Evolutionary conservation across 2,113 vertebrate genomes (phyloP).

Genomic region (Thunnus maccoyii): DNA sequence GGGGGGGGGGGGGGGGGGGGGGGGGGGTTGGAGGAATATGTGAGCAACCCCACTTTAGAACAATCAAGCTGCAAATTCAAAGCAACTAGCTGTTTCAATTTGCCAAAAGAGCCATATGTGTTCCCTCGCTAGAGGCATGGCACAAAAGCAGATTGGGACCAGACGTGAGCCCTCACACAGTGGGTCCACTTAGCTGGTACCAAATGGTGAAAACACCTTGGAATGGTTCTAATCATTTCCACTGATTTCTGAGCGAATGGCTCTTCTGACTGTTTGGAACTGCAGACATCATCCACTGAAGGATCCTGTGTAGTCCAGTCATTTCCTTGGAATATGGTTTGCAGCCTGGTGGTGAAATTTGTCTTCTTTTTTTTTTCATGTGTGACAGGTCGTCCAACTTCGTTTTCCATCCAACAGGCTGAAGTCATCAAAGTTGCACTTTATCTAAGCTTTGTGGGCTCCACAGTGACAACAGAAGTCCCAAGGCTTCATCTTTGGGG

Average conservation of each 20-base stretch:
- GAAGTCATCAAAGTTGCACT: slow-evolving; percentile 21
- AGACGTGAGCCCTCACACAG: slow-evolving; percentile 9
- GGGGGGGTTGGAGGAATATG: background rate
- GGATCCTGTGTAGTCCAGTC: background rate
- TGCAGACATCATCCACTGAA: background rate
- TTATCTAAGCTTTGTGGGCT: slow-evolving; percentile 16
- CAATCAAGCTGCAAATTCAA: slow-evolving; percentile 43
- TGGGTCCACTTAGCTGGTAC: background rate
- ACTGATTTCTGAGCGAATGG: slow-evolving; percentile 6
- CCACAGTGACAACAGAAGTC: background rate
- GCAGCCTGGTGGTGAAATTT: background rate
- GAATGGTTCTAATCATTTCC: slow-evolving; percentile 25
- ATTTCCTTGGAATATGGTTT: slow-evolving; percentile 19
- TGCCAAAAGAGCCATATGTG: slow-evolving; percentile 54
- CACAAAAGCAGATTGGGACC: slow-evolving; percentile 42
- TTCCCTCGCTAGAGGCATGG: slow-evolving; percentile 40
- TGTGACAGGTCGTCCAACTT: background rate
- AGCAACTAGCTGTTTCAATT: slow-evolving; percentile 46
- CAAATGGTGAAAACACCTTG: slow-evolving; percentile 37
- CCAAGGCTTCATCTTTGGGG: background rate
- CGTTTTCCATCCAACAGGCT: background rate
- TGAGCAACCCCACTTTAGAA: slow-evolving; percentile 22
- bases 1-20: background rate
- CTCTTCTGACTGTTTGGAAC: background rate
- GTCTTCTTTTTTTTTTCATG: slow-evolving; percentile 8